Evolutionary conservation across 2,113 vertebrate genomes (phyloP), one percentile per base, ranked within the genome.

Genomic region (Forbesichthys agassizii): DNA sequence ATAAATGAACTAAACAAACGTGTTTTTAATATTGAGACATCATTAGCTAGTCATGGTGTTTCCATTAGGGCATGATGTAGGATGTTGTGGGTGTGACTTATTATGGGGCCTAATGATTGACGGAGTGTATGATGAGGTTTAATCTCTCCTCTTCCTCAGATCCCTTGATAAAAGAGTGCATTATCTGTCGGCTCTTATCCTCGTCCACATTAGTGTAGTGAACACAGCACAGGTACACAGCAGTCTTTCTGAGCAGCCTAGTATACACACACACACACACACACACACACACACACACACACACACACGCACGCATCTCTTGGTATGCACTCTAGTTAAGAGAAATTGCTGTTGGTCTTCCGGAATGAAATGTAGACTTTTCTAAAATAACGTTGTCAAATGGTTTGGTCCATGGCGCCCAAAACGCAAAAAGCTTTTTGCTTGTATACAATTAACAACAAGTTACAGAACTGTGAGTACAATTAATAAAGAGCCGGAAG

Each of bases 131-230:
- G 54, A 16, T 55, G 54, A 18, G 54, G n/a, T 16, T 55, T 55
- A 9, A 55, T 67, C 36, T 12, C 52, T 18, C 4, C 20, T 13
- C 48, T 61, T 12, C 8, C 55, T 68, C 61, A 27, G 54, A 67
- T 68, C 54, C 36, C 20, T 51, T 64, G 56, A 68, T 61, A 61
- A 75, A 68, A 10, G 49, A 3, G 2, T 8, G 48, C 11, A 61
- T 61, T 33, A 65, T 67, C 57, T 52, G 42, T 16, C 36, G 54
- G 36, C 18, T 53, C 33, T 72, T 65, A 54, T 66, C 4, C 20
- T 55, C 20, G 56, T 68, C 68, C 57, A 27, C 55, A 52, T 12
- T 42, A 42, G 36, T 42, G 36, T 42, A 42, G 36, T 42, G 48
- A 11, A 11, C 5, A 49, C 4, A 1, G 3, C 0, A 10, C 18